Evolutionary conservation across 2,888 invertebrate species (phyloP).

Genomic region (Drosophila mimetica): DNA sequence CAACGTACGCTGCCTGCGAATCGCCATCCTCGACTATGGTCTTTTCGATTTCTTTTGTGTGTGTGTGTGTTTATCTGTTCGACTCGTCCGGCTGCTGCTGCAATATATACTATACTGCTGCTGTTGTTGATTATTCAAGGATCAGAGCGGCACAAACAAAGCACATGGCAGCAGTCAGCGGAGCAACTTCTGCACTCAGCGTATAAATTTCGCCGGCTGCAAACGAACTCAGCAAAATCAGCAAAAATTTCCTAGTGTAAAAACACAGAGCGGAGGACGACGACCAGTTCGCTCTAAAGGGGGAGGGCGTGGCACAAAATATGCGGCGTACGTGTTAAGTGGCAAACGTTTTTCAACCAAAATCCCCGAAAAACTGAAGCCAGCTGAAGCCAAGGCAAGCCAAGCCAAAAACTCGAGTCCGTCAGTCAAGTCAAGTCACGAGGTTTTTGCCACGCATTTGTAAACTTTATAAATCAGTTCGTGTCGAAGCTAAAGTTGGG

Average conservation of each 20-base stretch:
- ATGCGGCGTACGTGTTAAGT: conserved; percentile 79
- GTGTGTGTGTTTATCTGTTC: conserved; percentile 33
- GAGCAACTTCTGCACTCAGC: conserved; percentile 54
- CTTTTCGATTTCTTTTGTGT: conserved; percentile 48
- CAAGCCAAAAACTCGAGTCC: conserved; percentile 24
- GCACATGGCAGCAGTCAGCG: conserved; percentile 66
- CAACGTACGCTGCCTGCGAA: conserved; percentile 64
- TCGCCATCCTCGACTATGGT: conserved; percentile 44
- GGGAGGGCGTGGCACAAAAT: conserved; percentile 69
- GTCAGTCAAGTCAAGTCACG: conserved; percentile 73
- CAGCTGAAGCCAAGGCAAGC: conserved; percentile 22
- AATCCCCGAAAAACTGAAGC: conserved; percentile 47
- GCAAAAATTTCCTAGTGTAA: conserved; percentile 69
- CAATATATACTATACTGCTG: conserved; percentile 12
- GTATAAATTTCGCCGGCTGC: conserved; percentile 65
- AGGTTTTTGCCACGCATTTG: conserved; percentile 78
- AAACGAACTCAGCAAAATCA: conserved; percentile 68
- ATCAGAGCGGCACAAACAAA: conserved; percentile 73
- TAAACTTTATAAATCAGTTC: conserved; percentile 79
- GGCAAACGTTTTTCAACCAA: conserved; percentile 76
- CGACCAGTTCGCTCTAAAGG: background rate
- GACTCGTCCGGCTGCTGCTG: conserved; percentile 31
- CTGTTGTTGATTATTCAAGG: conserved; percentile 78
- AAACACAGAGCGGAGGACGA: conserved; percentile 41
- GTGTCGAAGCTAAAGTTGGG: conserved; percentile 71